These are phyloP conservation scores for Sussaba pulchella DNA, from an alignment of 2,888 invertebrate species.

Conservation along the genomic window DNA sequence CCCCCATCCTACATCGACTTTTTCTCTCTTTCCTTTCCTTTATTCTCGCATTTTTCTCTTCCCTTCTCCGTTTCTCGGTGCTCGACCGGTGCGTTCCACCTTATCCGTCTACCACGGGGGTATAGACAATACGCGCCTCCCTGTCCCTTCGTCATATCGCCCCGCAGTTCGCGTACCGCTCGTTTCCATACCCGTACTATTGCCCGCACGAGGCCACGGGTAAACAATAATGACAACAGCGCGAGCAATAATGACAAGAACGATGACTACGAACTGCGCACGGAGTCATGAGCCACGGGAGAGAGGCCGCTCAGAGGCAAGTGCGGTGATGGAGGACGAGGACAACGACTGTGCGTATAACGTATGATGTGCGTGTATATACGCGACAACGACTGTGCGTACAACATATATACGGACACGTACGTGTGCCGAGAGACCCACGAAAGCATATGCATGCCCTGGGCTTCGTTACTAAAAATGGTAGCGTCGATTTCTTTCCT, in stretches of 20 bases:
- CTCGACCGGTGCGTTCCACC: conserved; percentile 26
- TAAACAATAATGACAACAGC: conserved; percentile 37
- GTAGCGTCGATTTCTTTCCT: conserved; percentile 68
- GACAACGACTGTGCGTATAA: conserved; percentile 39
- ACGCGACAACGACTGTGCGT: not conserved
- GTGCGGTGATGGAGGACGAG: conserved; percentile 46
- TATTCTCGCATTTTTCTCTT: conserved; percentile 31
- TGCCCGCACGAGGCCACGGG: conserved; percentile 56
- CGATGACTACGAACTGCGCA: conserved; percentile 53
- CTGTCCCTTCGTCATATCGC: conserved; percentile 3
- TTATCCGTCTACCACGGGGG: conserved; percentile 46
- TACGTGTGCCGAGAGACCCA: conserved; percentile 10
- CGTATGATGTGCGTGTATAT: not conserved
- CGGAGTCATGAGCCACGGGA: conserved; percentile 46
- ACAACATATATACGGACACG: not conserved
- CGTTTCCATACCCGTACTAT: conserved; percentile 44
- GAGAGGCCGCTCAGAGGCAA: conserved; percentile 11
- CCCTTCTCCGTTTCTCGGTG: conserved; percentile 12
- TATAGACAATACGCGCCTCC: conserved; percentile 50
- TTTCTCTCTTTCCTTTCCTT: conserved; percentile 36
- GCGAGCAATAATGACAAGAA: conserved; percentile 52
- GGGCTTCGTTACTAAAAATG: conserved; percentile 68
- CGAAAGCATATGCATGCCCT: conserved; percentile 45
- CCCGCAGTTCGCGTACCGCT: not conserved
- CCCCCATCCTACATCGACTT: conserved; percentile 42